Conservation (phyloP, 2,113 vertebrate genomes). For the Etia nguti region DNA sequence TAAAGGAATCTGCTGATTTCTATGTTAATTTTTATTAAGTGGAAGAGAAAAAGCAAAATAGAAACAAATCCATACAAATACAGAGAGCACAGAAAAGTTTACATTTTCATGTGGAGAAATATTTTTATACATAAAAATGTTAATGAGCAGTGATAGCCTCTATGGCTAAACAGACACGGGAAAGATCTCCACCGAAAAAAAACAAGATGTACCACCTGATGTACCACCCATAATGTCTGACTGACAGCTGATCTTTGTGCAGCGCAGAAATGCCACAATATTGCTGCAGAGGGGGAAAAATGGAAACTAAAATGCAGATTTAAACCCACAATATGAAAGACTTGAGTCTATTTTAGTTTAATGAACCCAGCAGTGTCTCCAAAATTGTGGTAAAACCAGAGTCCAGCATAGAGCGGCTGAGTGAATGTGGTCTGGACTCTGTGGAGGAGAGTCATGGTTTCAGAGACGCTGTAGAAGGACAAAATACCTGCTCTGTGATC, state of each 20-base stretch:
- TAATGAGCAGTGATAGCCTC: background rate
- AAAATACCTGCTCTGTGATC: background rate
- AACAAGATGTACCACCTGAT: background rate
- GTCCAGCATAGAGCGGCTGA: background rate
- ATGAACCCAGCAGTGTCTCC: background rate
- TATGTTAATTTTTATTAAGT: background rate
- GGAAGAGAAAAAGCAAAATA: background rate
- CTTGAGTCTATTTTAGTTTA: background rate
- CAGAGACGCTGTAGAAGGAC: accelerated
- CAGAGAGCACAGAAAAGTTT: background rate
- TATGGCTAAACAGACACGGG: background rate
- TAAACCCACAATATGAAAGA: background rate
- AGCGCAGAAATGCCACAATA: background rate
- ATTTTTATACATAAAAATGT: background rate
- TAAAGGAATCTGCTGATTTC: background rate
- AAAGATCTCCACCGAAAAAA: background rate
- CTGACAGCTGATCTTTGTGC: background rate
- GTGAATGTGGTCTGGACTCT: background rate
- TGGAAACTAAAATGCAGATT: background rate
- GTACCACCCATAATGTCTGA: background rate
- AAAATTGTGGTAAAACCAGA: background rate
- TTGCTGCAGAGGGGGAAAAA: background rate
- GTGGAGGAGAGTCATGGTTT: background rate
- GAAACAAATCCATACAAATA: background rate
- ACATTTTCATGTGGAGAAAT: background rate